Conservation (phyloP, 2,888 invertebrate species). For the Leistus spinibarbis region DNA sequence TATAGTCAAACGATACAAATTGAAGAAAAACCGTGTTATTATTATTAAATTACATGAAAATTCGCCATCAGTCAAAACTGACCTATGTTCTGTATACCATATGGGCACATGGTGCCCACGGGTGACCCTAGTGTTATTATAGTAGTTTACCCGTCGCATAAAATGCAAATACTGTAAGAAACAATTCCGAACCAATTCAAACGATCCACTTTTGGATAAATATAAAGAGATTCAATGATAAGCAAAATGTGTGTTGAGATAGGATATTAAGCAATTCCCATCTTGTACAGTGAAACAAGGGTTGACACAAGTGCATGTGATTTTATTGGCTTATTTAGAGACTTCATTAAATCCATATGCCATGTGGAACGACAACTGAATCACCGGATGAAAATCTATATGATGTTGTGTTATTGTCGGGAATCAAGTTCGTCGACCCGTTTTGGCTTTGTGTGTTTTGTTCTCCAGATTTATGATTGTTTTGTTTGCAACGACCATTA, state of each 20-base stretch:
- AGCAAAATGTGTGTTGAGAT: not conserved
- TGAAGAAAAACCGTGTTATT: too few relatives aligned
- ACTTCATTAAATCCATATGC: not conserved
- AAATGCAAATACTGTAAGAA: too few relatives aligned
- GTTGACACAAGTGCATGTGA: not conserved
- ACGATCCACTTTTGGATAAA: too few relatives aligned
- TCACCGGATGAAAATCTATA: not conserved
- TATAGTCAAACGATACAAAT: too few relatives aligned
- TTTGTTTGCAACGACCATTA: slow-evolving; percentile 7
- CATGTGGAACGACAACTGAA: not conserved
- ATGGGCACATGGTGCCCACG: too few relatives aligned
- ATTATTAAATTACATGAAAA: too few relatives aligned
- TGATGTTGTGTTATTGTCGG: not conserved
- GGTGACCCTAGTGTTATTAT: too few relatives aligned
- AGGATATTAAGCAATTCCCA: not conserved
- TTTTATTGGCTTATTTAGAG: not conserved
- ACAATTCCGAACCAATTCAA: too few relatives aligned
- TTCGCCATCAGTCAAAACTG: too few relatives aligned
- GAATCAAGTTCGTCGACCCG: not conserved
- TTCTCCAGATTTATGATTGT: slow-evolving; percentile 1
- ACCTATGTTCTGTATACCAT: too few relatives aligned
- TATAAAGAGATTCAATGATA: too few relatives aligned
- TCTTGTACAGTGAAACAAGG: not conserved
- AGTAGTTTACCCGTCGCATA: too few relatives aligned
- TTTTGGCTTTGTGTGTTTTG: not conserved